Percentiles rank a stretch among this genome's conserved stretches.
These are phyloP conservation scores for Caenorhabditis sp. DNA, from an alignment of 2,888 invertebrate genomes.

Conservation along the genomic window DNA sequence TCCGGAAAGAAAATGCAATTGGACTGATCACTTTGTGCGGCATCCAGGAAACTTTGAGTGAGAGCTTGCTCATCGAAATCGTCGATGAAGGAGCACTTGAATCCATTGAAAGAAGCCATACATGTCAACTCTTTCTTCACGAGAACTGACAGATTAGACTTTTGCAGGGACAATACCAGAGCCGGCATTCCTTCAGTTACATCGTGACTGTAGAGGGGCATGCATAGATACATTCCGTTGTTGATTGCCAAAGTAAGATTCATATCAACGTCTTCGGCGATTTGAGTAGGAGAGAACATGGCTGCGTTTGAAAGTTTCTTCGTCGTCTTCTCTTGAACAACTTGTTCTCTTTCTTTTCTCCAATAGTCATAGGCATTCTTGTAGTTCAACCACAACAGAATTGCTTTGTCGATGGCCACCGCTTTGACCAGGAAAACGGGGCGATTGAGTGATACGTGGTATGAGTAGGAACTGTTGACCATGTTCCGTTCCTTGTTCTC, in stretches of 20 bases:
- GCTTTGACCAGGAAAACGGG: conserved; percentile 97
- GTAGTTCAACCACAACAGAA: conserved; percentile 98
- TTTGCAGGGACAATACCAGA: conserved; percentile 94
- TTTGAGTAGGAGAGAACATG: conserved; percentile 64
- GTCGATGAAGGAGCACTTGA: conserved; percentile 95
- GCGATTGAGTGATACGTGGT: conserved; percentile 90
- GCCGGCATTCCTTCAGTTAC: conserved; percentile 85
- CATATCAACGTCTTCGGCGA: conserved; percentile 73
- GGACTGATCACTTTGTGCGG: conserved; percentile 82
- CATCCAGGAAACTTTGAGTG: conserved; percentile 71
- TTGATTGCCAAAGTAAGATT: conserved; percentile 80
- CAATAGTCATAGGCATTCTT: conserved; percentile 99
- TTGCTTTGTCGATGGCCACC: conserved; percentile 94
- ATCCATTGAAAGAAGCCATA: conserved; percentile 89
- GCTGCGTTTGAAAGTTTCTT: conserved; percentile 37
- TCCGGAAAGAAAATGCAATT: conserved; percentile 94
- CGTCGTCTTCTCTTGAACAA: conserved; percentile 52
- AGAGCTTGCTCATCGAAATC: conserved; percentile 86
- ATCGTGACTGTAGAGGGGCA: conserved; percentile 79
- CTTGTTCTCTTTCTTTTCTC: conserved; percentile 89
- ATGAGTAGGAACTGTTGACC: conserved; percentile 69
- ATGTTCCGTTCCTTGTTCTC: conserved; percentile 78
- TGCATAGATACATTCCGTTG: conserved; percentile 82
- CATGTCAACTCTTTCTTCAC: conserved; percentile 88
- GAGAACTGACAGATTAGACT: conserved; percentile 90